Evolutionary conservation across 2,888 invertebrate species (phyloP), one percentile per base, ranked within the genome.

Genomic region (Tiliacea aurago): DNA sequence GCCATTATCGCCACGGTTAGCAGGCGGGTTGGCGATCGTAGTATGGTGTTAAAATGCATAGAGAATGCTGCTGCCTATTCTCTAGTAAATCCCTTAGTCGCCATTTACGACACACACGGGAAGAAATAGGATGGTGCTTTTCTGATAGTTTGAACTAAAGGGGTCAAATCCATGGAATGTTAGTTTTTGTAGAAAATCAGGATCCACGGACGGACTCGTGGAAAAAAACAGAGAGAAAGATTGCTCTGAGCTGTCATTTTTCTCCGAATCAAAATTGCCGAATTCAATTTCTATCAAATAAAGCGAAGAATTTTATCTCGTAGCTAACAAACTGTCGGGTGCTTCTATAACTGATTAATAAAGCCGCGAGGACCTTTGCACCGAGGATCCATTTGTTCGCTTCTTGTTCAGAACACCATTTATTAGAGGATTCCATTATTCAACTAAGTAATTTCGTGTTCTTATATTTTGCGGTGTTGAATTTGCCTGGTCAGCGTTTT

Each of bases 341-440:
- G 69, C 64, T 72, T 71, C 73, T 74, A 72, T 86, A 80, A 77
- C 80, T 85, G 89, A 89, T 89, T 88, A 87, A 89, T 89, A 88
- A 85, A 85, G 68, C 68, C 47, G 37, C 59, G 28, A 43, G 64
- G 87, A 80, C 83, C 90, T 81, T 56, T 78, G 87, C 87, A 76
- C 90, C 75, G 67, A 65, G 69, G 73, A 55, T 69, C 80, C 89
- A 85, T 90, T 90, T 87, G 82, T 90, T 87, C 82, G 20, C 61
- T 76, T 85, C 83, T 86, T 83, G 84, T 81, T 85, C 85, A 76
- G 73, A 73, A 69, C 78, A 84, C 78, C 87, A 89, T 90, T 90
- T 89, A 81, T 86, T 82, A 85, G 66, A 80, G 78, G 65, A 81
- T 70, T 80, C 83, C 87, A 90, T 90, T 90, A 89, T 87, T 87